Evolutionary conservation across 2,888 invertebrate genomes (phyloP), one percentile per base, ranked within the genome.

Genomic region (Mythimna vitellina): DNA sequence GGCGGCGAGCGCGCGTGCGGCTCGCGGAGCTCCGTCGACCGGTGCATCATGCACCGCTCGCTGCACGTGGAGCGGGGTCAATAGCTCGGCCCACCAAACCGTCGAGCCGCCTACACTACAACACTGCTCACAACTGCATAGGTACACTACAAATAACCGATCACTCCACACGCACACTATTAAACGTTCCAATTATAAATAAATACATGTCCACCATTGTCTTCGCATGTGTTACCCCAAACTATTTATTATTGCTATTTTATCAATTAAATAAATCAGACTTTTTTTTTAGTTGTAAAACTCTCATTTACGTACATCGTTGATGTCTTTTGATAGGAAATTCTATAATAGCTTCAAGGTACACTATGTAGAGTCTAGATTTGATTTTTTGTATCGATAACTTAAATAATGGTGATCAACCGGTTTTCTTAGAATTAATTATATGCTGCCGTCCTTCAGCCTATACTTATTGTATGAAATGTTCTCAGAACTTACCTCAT

Each of bases 401-500:
- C 25, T 32, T 46, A n/a, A 42, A 53, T 29, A 14, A 14, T 42
- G n/a, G 46, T 32, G 51, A 22, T 63, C 10, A 56, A 54, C 10
- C 22, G 14, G 17, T 62, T 61, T 54, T 51, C 29, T 14, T 38
- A 58, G 20, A 54, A 68, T 22, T 20, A 3, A 42, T 49, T 29
- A 56, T n/a, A 1, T 32, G 46, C 14, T 58, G 29, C 32, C 12
- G 17, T 63, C 46, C 46, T 46, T 46, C 54, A 49, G 25, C 17
- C n/a, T 57, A 46, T 32, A n/a, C 5, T 62, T 25, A 58, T 7
- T 29, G 20, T 42, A 54, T 57, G 14, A 58, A 65, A 17, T 38
- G 7, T 53, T 56, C 17, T 12, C 46, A 62, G 46, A 83, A 96
- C 97, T 96, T 89, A 98, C 98, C 97, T 98, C 98, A 88, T 97